phyloP scores from a whole-genome alignment of 2,888 invertebrate species.

The Polietes domitor region DNA sequence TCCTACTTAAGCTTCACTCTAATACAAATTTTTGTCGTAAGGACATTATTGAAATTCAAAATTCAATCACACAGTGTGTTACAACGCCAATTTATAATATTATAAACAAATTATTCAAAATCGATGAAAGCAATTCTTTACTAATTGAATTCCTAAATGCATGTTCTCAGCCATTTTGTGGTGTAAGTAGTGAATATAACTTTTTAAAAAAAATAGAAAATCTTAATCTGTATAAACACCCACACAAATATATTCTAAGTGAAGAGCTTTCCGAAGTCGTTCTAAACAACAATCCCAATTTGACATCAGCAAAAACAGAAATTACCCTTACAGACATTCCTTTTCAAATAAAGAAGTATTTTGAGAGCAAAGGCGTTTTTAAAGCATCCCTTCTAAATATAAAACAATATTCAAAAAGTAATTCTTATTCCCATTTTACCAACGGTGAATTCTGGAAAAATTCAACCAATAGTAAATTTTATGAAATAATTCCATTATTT shows the following conservation, averaged over 20 bases:
- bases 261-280: conserved; percentile 54
- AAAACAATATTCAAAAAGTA: conserved; percentile 33
- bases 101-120: conserved; percentile 27
- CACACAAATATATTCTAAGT: conserved; percentile 46
- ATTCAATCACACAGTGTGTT: conserved; percentile 33
- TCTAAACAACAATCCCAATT: conserved; percentile 51
- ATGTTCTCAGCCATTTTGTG: conserved; percentile 43
- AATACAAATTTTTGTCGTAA: conserved; percentile 25
- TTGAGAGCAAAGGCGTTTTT: conserved; percentile 53
- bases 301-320: conserved; percentile 50
- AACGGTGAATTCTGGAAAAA: conserved; percentile 55
- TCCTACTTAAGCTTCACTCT: conserved; percentile 30
- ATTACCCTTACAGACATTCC: conserved; percentile 53
- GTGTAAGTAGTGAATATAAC: conserved; percentile 48
- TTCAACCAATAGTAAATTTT: conserved; percentile 38
- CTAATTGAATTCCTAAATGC: conserved; percentile 26
- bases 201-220: conserved; percentile 55
- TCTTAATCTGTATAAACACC: conserved; percentile 52
- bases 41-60: conserved; percentile 31
- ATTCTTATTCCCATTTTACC: conserved; percentile 38
- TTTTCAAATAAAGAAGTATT: conserved; percentile 62
- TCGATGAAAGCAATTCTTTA: conserved; percentile 39
- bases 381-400: conserved; percentile 40
- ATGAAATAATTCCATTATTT: conserved; percentile 50
- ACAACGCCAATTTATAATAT: conserved; percentile 22